Evolutionary conservation across 2,797 vertebrate species (phyloP), one percentile per base, ranked within the genome.

Genomic region (Epinephelus malabaricus): DNA sequence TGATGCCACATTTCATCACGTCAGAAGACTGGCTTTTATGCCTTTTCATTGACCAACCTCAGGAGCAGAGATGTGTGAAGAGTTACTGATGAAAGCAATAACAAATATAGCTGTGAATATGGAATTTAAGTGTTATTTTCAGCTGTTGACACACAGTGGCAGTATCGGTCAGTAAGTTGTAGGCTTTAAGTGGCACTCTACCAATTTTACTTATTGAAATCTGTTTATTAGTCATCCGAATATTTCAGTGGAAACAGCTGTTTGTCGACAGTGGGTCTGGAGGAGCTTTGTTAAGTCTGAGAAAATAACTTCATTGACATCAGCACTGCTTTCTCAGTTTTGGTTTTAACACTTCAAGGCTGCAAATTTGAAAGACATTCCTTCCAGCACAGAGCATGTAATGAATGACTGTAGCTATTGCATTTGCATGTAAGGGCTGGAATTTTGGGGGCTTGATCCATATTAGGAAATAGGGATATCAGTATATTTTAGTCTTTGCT

Each of bases 81-180:
- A 64, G 27, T 46, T 12, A 47, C 30, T 53, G 6, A 67, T 43
- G 17, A 50, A 34, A 58, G 8, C 2, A 38, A 34, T 40, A 21
- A 43, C 10, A 27, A 56, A 49, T 51, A 64, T 6, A 46, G 34
- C 45, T 17, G 43, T 69, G n/a, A 61, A 58, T 10, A 53, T 58
- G 12, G 14, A 27, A 54, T 56, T 21, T 12, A 54, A 51, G 34
- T 46, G 38, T 40, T 21, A 9, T 58, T 40, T 38, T 58, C 13
- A 70, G 50, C 45, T 60, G 23, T 46, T 70, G 27, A 34, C 68
- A 53, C 56, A 83, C 47, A 74, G 61, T 66, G 19, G 67, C 43
- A 73, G 25, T 46, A 59, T 71, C 1, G 2, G 12, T 67, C 34
- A 78, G 61, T 34, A 43, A 5, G 15, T 21, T 67, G 25, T 6